A percentile compares a stretch with the other conserved stretches of the same genome.
phyloP scores from a whole-genome alignment of 2,113 vertebrate genomes.

The Scolopax mira region DNA sequence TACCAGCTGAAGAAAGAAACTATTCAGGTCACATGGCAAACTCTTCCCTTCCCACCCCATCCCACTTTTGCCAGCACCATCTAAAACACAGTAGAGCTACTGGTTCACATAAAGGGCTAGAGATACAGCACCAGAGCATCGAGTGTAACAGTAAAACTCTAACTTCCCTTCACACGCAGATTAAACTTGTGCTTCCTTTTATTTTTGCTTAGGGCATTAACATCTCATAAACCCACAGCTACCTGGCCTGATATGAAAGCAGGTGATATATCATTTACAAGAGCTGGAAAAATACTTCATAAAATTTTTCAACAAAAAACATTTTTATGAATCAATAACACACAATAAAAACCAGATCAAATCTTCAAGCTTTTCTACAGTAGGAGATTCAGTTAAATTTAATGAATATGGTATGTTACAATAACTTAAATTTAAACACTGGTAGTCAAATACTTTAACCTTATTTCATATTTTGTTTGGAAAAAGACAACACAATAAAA shows the following conservation, averaged over 20 bases:
- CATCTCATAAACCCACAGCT: background rate
- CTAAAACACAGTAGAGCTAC: background rate
- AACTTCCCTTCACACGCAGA: fast-evolving
- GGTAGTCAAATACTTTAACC: background rate
- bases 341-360: background rate
- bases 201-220: background rate
- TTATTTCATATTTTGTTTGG: background rate
- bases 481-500: background rate
- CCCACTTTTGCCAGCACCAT: background rate
- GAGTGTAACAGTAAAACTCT: background rate
- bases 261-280: background rate
- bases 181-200: background rate
- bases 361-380: background rate
- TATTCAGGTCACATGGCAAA: background rate
- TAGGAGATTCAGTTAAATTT: background rate
- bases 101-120: background rate
- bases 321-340: background rate
- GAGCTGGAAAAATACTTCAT: background rate
- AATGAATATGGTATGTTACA: background rate
- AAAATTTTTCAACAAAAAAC: background rate
- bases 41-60: background rate
- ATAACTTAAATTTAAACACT: background rate
- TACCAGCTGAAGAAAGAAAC: background rate
- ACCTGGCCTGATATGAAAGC: background rate
- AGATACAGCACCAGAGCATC: background rate